These are phyloP conservation scores for Notarius lentiginosus DNA, from an alignment of 2,113 vertebrate species.

Conservation along the genomic window DNA sequence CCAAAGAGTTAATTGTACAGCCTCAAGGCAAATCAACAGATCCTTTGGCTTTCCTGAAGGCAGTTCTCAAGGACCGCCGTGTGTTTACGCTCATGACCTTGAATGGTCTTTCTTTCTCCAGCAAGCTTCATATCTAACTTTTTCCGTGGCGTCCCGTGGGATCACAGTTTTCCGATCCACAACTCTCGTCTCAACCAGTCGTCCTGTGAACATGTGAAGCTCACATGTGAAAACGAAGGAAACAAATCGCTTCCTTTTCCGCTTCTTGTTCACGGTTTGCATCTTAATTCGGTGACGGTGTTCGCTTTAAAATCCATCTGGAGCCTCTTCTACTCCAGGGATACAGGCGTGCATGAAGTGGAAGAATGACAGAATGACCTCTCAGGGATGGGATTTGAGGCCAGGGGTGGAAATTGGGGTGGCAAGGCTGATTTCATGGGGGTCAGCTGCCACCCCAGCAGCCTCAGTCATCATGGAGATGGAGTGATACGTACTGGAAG, in stretches of 20 bases:
- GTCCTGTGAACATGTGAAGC: background rate
- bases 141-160: background rate
- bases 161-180: background rate
- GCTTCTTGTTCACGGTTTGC: background rate
- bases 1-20: background rate
- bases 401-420: no score
- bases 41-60: background rate
- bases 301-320: background rate
- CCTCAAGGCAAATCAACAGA: background rate
- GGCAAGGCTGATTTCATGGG: background rate
- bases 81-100: background rate
- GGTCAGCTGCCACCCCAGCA: background rate
- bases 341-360: background rate
- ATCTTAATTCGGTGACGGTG: background rate
- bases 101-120: background rate
- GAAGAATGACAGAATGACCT: background rate
- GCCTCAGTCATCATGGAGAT: background rate
- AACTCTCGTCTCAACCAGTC: background rate
- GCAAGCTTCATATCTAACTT: background rate
- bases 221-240: background rate
- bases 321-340: background rate
- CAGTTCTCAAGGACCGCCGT: background rate
- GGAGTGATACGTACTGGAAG: no score
- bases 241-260: background rate
- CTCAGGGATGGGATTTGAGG: background rate